These are phyloP conservation scores for Listronotus oregonensis DNA, from an alignment of 1,140 invertebrate species.

Conservation along the genomic window DNA sequence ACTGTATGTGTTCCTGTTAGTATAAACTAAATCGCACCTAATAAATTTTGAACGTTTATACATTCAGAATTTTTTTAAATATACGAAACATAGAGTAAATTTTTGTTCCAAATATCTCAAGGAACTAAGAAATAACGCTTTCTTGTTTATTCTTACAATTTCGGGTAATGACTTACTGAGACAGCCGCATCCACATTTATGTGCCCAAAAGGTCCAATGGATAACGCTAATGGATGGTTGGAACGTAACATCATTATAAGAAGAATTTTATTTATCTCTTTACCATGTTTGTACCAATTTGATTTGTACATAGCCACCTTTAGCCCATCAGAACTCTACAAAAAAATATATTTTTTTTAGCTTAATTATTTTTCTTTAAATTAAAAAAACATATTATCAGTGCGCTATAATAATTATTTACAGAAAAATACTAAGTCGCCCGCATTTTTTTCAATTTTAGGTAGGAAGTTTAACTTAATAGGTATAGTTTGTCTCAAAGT, in stretches of 20 bases:
- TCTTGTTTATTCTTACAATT: neutral
- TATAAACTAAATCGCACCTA: too few species aligned
- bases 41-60: too few species aligned
- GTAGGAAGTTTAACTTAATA: too few species aligned
- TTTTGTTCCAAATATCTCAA: too few species aligned
- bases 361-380: neutral
- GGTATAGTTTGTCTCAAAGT: too few species aligned
- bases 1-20: too few species aligned
- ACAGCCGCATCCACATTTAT: conserved; percentile 6
- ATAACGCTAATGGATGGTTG: neutral
- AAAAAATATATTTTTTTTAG: neutral
- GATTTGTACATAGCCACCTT: neutral
- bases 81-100: too few species aligned
- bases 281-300: conserved; percentile 1
- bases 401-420: neutral
- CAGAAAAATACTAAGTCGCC: neutral
- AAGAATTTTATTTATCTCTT: neutral
- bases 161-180: conserved; percentile 1
- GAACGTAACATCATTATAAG: conserved; percentile 5
- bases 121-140: too few species aligned
- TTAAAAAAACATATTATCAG: neutral
- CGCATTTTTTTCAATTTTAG: neutral
- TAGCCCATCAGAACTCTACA: conserved; percentile 4
- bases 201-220: neutral
- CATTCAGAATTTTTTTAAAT: too few species aligned